Base-by-base conservation (phyloP, 2,113 vertebrate genomes). In the Onychorhynchus coronatus region DNA sequence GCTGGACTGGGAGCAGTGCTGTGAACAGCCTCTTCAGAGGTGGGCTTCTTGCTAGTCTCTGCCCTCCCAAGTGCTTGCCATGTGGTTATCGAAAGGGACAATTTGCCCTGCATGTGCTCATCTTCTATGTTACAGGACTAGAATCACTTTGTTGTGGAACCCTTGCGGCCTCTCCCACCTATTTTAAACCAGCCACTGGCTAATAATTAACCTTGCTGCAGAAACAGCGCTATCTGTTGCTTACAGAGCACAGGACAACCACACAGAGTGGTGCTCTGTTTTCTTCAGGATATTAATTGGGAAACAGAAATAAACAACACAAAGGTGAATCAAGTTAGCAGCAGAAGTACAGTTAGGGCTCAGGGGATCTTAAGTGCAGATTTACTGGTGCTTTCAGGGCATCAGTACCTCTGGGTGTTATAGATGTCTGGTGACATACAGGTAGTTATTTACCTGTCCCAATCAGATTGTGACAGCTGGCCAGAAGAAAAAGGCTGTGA, bases 231-330 rank as follows among this genome's bases (percentile, higher is more conserved):
- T 80, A 55, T 12, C 24, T 30, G 52, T 11, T 79, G 50, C 63
- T 88, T n/a, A 33, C 14, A 33, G 72, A 59, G 55, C 66, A 41
- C 11, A 5, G 17, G 33, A 35, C 35, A 52, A 52, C 62, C 63
- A 39, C 0, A 0, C 4, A 1, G 52, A 47, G 14, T 46, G 21
- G 27, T 0, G 0, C 46, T 70, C 58, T 78, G 21, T 41, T 73
- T 33, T 35, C 30, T 56, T 21, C 12, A 2, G 22, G 3, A 1
- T 47, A 37, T 37, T 44, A 41, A 41, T 12, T 35, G 25, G 53
- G 56, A 85, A 67, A 72, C 44, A 83, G n/a, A 42, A 61, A 53
- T 30, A 62, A 78, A 63, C 19, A 22, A 35, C 24, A 46, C 14
- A 53, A 58, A 63, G 20, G 24, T 61, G 46, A 84, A 71, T 50